A percentile compares a stretch with the other conserved stretches of the same genome.
Conservation (phyloP, 2,888 invertebrate genomes). For the Cartodere bifasciata region DNA sequence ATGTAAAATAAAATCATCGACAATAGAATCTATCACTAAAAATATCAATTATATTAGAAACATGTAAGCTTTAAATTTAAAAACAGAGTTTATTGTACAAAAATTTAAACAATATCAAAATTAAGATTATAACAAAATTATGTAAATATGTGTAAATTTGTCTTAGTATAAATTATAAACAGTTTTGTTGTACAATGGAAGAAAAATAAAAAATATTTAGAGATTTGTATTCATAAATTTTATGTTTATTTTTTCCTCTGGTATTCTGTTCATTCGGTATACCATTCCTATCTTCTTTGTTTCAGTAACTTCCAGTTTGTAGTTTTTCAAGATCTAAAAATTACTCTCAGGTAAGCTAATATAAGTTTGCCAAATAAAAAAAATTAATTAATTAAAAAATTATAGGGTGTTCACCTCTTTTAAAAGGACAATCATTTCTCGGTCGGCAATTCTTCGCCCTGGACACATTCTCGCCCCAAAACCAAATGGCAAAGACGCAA, state of each 20-base stretch:
- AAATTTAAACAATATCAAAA: slow-evolving; percentile 25
- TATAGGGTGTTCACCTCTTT: too few species aligned
- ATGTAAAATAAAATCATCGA: slow-evolving; percentile 16
- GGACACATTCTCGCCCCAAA: slow-evolving; percentile 40
- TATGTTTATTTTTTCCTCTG: slow-evolving; percentile 29
- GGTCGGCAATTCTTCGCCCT: slow-evolving; percentile 43
- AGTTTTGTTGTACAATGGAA: slow-evolving; percentile 35
- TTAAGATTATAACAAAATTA: slow-evolving; percentile 24
- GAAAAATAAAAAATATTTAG: slow-evolving; percentile 33
- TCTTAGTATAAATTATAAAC: slow-evolving; percentile 22
- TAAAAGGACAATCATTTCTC: slow-evolving; percentile 37
- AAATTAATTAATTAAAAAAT: too few species aligned
- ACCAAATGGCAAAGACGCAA: slow-evolving; percentile 39
- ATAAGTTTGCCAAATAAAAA: too few species aligned
- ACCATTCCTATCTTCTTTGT: slow-evolving; percentile 29
- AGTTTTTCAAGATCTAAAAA: slow-evolving; percentile 31
- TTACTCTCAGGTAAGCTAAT: too few species aligned
- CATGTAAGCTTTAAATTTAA: slow-evolving; percentile 26
- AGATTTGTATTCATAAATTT: slow-evolving; percentile 30
- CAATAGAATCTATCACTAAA: slow-evolving; percentile 14
- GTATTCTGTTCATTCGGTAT: slow-evolving; percentile 33
- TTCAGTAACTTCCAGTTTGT: slow-evolving; percentile 20
- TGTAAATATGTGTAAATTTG: slow-evolving; percentile 24
- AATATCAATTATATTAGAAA: slow-evolving; percentile 3
- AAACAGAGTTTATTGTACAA: slow-evolving; percentile 32